Conservation (phyloP, 2,113 vertebrate genomes). For the Strix uralensis region DNA sequence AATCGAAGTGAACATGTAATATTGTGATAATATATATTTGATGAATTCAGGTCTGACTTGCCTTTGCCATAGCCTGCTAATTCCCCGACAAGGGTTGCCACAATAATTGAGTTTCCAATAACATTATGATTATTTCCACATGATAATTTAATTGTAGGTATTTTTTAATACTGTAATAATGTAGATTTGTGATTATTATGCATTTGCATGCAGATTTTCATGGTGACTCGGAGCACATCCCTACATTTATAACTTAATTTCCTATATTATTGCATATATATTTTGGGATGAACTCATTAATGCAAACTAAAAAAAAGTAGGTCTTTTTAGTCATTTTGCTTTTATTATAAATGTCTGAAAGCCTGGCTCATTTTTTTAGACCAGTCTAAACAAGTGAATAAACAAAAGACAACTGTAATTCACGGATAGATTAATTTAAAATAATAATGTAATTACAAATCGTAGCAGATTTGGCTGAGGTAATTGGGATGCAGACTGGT, state of each 20-base stretch:
- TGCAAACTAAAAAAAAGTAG: conserved; percentile 75
- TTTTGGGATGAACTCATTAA: conserved; percentile 84
- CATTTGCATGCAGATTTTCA: conserved; percentile 99
- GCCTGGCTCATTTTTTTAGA: conserved; percentile 71
- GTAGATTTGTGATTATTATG: conserved; percentile 99
- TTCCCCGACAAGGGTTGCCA: conserved; percentile 97
- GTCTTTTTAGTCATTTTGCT: conserved; percentile 74
- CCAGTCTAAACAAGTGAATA: conserved; percentile 69
- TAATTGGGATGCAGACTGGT: conserved; percentile 70
- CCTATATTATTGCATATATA: conserved; percentile 97
- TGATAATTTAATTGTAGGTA: conserved; percentile 99
- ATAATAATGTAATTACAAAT: conserved; percentile 75
- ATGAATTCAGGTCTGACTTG: conserved; percentile 99
- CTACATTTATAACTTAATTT: conserved; percentile 98
- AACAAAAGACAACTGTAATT: conserved; percentile 76
- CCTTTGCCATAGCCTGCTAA: conserved; percentile 99
- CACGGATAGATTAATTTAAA: conserved; percentile 75
- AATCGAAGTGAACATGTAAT: conserved; percentile 99
- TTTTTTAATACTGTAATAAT: conserved; percentile 99
- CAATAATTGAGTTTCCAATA: conserved; percentile 99
- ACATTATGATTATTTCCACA: conserved; percentile 99
- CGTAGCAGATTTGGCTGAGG: conserved; percentile 69
- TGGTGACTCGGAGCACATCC: conserved; percentile 93
- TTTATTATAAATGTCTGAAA: conserved; percentile 79
- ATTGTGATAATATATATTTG: conserved; percentile 99